Conservation (phyloP, 2,888 invertebrate genomes). For the Incurvaria masculella region DNA sequence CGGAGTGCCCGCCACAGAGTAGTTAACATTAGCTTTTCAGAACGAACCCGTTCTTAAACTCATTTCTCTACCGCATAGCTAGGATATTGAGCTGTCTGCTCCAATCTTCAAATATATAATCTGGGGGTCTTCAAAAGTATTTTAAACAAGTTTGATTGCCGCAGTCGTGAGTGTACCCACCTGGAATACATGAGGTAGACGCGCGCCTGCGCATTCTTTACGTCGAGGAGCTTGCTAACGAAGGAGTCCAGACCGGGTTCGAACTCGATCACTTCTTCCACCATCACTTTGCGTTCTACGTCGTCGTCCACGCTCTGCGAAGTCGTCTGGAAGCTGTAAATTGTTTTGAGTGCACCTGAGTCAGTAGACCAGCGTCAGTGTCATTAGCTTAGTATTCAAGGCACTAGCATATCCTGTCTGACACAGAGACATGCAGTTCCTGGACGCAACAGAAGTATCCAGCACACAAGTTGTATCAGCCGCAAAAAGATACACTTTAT, state of each 20-base stretch:
- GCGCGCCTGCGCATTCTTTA: constrained; percentile 82
- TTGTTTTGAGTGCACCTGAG: not conserved
- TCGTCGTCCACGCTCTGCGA: constrained; percentile 91
- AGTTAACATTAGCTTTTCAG: no score
- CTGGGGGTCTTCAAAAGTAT: no score
- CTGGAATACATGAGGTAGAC: constrained; percentile 92
- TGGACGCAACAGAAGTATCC: not conserved
- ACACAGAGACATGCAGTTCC: not conserved
- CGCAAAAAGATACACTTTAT: not conserved
- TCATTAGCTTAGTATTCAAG: not conserved
- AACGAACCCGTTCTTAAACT: no score
- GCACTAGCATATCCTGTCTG: not conserved
- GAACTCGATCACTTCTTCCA: constrained; percentile 90
- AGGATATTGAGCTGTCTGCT: no score
- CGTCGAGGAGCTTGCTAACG: constrained; percentile 73
- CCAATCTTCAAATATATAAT: no score
- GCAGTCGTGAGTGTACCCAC: no score
- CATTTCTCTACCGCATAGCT: no score
- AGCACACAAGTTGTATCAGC: constrained; percentile 4
- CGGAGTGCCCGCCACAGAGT: no score
- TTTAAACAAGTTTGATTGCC: not conserved
- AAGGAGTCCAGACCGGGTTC: constrained; percentile 87
- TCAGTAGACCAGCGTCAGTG: not conserved
- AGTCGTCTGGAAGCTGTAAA: constrained; percentile 76
- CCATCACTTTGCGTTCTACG: constrained; percentile 88